These are phyloP conservation scores for Bostrychus sinensis DNA, from an alignment of 2,113 vertebrate genomes.

Conservation along the genomic window DNA sequence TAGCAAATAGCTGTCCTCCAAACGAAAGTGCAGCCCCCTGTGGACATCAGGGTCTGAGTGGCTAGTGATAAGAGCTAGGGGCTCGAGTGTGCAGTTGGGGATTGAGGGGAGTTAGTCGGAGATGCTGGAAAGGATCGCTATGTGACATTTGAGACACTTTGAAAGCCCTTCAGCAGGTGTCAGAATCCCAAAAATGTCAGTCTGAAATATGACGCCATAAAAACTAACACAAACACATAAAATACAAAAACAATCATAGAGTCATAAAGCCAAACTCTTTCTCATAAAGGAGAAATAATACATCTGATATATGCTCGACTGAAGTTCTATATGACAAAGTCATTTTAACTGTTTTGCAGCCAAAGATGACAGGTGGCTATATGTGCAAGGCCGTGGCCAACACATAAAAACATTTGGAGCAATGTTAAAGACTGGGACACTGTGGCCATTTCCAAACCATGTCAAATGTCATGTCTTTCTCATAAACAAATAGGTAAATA, in stretches of 20 bases:
- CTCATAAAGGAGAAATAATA: neutral
- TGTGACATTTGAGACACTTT: constrained; percentile 75
- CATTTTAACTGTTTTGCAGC: constrained; percentile 2
- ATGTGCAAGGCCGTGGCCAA: constrained; percentile 25
- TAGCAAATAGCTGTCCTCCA: constrained; percentile 55
- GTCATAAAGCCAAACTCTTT: neutral
- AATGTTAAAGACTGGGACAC: constrained; percentile 21
- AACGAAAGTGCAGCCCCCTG: constrained; percentile 61
- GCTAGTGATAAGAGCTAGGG: constrained; percentile 66
- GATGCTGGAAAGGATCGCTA: constrained; percentile 70
- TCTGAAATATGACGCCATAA: constrained; percentile 63
- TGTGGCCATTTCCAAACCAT: constrained; percentile 40
- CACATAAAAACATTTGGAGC: constrained; percentile 14
- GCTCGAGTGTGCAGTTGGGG: constrained; percentile 57
- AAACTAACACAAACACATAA: constrained; percentile 54
- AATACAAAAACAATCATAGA: constrained; percentile 14
- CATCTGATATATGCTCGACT: neutral
- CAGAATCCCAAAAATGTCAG: constrained; percentile 65
- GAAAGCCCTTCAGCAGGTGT: constrained; percentile 71
- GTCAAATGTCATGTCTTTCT: constrained; percentile 28
- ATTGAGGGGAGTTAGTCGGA: constrained; percentile 45
- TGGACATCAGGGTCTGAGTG: constrained; percentile 64
- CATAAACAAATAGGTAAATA: constrained; percentile 20
- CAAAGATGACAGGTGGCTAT: constrained; percentile 35
- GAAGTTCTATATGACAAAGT: neutral